Evolutionary conservation across 2,113 vertebrate genomes (phyloP).

Genomic region (Jaculus jaculus): DNA sequence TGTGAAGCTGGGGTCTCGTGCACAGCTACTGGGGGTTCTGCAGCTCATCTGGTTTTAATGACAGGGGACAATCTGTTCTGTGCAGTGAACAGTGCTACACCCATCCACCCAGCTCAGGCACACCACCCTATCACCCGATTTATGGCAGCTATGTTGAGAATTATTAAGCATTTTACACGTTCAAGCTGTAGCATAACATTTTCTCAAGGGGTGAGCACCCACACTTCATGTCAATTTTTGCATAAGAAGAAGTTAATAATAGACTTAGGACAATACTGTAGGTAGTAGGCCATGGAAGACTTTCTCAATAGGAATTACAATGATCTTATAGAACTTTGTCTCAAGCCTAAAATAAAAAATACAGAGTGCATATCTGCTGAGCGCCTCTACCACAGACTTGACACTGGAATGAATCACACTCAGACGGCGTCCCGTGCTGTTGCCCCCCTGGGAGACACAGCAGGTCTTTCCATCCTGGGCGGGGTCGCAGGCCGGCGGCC

Average conservation of each 20-base stretch:
- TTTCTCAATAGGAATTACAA: constrained; percentile 18
- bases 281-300: constrained; percentile 1
- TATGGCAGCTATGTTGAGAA: constrained; percentile 7
- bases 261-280: constrained; percentile 50
- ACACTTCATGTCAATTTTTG: constrained; percentile 16
- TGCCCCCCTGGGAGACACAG: constrained; percentile 1
- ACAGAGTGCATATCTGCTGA: background rate
- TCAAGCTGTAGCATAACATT: constrained; percentile 53
- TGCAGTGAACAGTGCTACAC: background rate
- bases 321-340: constrained; percentile 38
- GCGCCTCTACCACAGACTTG: constrained; percentile 19
- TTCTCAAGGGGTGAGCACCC: constrained; percentile 39
- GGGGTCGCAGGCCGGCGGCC: background rate
- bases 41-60: constrained; percentile 19
- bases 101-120: background rate
- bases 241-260: constrained; percentile 51
- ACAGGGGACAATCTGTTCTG: background rate
- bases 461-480: constrained; percentile 10
- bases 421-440: background rate
- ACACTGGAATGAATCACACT: background rate
- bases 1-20: constrained; percentile 13
- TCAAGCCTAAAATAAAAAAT: constrained; percentile 18
- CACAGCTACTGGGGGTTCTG: background rate
- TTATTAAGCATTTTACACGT: constrained; percentile 48
- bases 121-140: constrained; percentile 9